Base-by-base conservation (phyloP, 2,888 invertebrate genomes). In the Drosophila nr. fundita region DNA sequence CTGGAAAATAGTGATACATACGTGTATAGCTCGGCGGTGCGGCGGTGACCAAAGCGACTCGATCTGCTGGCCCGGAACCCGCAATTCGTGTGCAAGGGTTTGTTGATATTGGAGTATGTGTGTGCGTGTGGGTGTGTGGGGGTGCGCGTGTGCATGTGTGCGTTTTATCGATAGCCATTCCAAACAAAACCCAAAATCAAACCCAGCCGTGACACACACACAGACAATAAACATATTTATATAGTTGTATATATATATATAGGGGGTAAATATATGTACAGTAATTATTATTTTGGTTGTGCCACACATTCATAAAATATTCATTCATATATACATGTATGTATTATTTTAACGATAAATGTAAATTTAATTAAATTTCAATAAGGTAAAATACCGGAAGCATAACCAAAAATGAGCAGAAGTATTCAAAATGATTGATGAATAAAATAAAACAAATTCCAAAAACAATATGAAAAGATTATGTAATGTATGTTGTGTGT, bases 1-100 rank as follows among this genome's bases (percentile, higher is more conserved):
- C 93, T 91, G 94, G 94, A 92, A 94, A 94, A 93, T 94, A 95
- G 92, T 95, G 94, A 92, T 94, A 94, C 93, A 94, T 94, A 92
- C 95, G 94, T 91, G 94, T 94, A 93, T 95, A 95, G 92, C 94
- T 94, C 82, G 95, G 94, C 83, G 94, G 95, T 87, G 95, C 94
- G 82, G 94, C 94, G 77, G 94, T 94, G 81, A 95, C 95, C 90
- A 95, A 93, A 83, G 95, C 95, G 91, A 95, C 94, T 83, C 95
- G 95, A 95, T 95, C 95, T 95, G 82, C 36, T 61, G 69, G 54
- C 59, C 76, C 68, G 68, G 64, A 73, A 69, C 78, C 67, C 60
- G 29, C 36, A 29, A 61, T 64, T 59, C 38, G 61, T 58, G 72
- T 63, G 71, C 57, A 62, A 66, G 66, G 60, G 66, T 67, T 68